A percentile compares a stretch with the other conserved stretches of the same genome.
phyloP scores from a whole-genome alignment of 2,888 invertebrate species.

The Lissonota sp. region DNA sequence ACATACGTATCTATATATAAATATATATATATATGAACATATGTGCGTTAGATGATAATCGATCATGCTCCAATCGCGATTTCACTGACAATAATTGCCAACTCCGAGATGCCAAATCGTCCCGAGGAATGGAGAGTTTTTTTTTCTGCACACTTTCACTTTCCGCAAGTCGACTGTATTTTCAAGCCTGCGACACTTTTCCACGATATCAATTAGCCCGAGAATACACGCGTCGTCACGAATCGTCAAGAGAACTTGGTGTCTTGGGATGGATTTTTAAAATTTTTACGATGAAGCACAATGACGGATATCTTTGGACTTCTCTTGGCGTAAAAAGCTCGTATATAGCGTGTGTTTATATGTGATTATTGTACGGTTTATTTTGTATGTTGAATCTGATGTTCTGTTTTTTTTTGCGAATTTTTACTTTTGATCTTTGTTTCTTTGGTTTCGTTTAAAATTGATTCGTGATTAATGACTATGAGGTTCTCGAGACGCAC shows the following conservation, averaged over 20 bases:
- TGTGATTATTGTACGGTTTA: slow-evolving; percentile 12
- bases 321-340: background rate
- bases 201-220: slow-evolving; percentile 12
- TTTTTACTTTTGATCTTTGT: slow-evolving; percentile 33
- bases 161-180: slow-evolving; percentile 24
- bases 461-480: slow-evolving; percentile 59
- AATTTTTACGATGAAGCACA: slow-evolving; percentile 51
- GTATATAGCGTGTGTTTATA: slow-evolving; percentile 4
- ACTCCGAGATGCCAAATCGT: slow-evolving; percentile 4
- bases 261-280: slow-evolving; percentile 52
- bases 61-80: background rate
- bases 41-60: background rate
- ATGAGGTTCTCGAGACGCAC: slow-evolving; percentile 77
- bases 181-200: slow-evolving; percentile 24
- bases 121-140: background rate
- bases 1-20: too few species aligned
- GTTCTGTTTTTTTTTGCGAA: slow-evolving; percentile 20
- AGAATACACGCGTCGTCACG: slow-evolving; percentile 39
- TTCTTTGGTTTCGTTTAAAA: slow-evolving; percentile 35
- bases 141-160: slow-evolving; percentile 60
- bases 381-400: background rate
- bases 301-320: slow-evolving; percentile 34
- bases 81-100: slow-evolving; percentile 48
- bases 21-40: background rate
- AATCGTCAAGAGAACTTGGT: slow-evolving; percentile 42